Evolutionary conservation across 2,113 vertebrate species (phyloP).

Genomic region (Fregata magnificens): DNA sequence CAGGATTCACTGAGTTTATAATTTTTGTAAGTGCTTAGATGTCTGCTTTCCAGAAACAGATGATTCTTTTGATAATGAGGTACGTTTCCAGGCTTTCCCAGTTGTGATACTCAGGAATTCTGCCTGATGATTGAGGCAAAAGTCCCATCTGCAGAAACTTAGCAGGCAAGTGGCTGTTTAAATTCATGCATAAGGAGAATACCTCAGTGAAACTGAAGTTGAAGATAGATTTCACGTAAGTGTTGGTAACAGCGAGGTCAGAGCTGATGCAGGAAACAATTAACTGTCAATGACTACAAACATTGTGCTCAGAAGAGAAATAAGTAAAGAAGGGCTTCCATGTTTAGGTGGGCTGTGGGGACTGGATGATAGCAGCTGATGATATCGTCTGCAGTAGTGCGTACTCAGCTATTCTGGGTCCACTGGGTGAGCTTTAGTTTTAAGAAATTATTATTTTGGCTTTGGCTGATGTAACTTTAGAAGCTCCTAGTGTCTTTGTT

Average conservation of each 20-base stretch:
- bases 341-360: not conserved
- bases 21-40: not conserved
- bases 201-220: not conserved
- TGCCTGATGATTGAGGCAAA: not conserved
- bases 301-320: not conserved
- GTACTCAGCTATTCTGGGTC: not conserved
- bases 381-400: not conserved
- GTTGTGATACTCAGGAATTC: not conserved
- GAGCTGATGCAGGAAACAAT: not conserved
- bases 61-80: not conserved
- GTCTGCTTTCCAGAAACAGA: not conserved
- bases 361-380: not conserved
- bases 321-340: not conserved
- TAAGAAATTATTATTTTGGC: not conserved
- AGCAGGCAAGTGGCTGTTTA: not conserved
- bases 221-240: not conserved
- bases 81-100: not conserved
- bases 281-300: not conserved
- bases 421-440: not conserved
- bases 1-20: not conserved
- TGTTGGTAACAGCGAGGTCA: not conserved
- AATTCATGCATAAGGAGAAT: not conserved
- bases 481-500: not conserved
- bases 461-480: not conserved
- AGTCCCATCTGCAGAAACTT: not conserved